Percentiles rank a stretch among this genome's conserved stretches.
Conservation (phyloP, 2,797 vertebrate genomes). For the Rousettus madagascariensis region DNA sequence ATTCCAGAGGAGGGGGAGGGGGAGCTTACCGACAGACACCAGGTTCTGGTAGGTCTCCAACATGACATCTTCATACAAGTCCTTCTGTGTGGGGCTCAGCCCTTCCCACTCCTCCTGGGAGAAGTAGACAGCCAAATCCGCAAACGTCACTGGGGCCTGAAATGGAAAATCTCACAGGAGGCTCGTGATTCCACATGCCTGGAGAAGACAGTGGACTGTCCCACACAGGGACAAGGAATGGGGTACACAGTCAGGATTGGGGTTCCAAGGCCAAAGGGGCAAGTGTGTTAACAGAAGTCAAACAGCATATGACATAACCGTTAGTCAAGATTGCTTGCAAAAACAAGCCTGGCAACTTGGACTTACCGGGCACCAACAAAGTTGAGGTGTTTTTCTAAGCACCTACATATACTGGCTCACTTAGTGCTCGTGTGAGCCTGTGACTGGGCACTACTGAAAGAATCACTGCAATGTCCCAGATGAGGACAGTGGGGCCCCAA, state of each 20-base stretch:
- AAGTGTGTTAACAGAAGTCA: not conserved
- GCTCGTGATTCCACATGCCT: accelerated
- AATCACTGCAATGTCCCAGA: too few relatives aligned
- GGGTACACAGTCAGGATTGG: too few relatives aligned
- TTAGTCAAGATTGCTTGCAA: not conserved
- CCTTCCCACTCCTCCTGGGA: constrained; percentile 68
- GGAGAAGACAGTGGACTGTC: accelerated
- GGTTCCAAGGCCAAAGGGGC: not conserved
- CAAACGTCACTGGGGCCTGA: constrained; percentile 60
- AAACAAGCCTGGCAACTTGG: not conserved
- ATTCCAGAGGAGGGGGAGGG: accelerated
- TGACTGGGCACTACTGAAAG: accelerated
- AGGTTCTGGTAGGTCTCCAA: constrained; percentile 69
- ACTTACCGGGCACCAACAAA: not conserved
- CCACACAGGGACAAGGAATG: not conserved
- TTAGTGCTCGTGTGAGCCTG: not conserved
- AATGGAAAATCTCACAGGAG: not conserved
- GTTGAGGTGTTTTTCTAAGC: not conserved
- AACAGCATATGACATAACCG: not conserved
- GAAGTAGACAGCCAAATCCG: constrained; percentile 71
- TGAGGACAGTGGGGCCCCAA: too few relatives aligned
- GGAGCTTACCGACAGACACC: constrained; percentile 31
- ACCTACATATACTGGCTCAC: accelerated
- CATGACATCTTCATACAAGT: constrained; percentile 66
- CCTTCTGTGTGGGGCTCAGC: constrained; percentile 62